Conservation (phyloP, 2,888 invertebrate genomes). For the Sesia apiformis region DNA sequence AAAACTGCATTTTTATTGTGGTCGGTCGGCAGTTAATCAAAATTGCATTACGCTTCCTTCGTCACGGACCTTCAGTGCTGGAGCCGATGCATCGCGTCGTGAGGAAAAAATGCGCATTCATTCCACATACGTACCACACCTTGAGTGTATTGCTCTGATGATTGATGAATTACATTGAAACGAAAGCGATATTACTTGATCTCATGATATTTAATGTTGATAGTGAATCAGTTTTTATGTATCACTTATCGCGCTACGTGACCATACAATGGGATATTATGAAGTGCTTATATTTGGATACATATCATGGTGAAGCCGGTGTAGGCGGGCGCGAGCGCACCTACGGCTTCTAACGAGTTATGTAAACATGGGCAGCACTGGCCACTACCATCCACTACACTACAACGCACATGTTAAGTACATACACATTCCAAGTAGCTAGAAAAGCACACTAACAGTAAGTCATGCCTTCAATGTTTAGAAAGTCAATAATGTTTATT, state of each 20-base stretch:
- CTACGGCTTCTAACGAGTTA: conserved; percentile 57
- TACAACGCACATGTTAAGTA: neutral
- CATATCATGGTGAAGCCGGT: conserved; percentile 23
- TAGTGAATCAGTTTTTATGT: too few relatives aligned
- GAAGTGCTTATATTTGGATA: neutral
- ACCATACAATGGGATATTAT: conserved; percentile 37
- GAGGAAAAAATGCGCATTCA: conserved; percentile 38
- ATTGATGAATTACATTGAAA: conserved; percentile 28
- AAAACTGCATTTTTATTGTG: conserved; percentile 6
- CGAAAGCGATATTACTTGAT: neutral
- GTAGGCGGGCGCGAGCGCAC: conserved; percentile 44
- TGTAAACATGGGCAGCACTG: conserved; percentile 48
- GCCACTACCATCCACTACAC: conserved; percentile 41
- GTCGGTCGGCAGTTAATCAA: conserved; percentile 48
- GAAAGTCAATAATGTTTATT: conserved; percentile 11
- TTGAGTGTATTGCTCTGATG: conserved; percentile 25
- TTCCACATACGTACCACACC: conserved; percentile 23
- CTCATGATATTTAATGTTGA: neutral
- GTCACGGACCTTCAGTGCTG: conserved; percentile 35
- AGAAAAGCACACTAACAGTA: conserved; percentile 30
- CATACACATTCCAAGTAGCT: conserved; percentile 43
- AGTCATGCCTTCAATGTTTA: conserved; percentile 36
- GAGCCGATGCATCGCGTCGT: conserved; percentile 17
- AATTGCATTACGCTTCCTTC: conserved; percentile 60
- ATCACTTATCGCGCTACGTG: conserved; percentile 22